These are phyloP conservation scores for Drosophila planitibia DNA, from an alignment of 2,888 invertebrate genomes.

Conservation along the genomic window DNA sequence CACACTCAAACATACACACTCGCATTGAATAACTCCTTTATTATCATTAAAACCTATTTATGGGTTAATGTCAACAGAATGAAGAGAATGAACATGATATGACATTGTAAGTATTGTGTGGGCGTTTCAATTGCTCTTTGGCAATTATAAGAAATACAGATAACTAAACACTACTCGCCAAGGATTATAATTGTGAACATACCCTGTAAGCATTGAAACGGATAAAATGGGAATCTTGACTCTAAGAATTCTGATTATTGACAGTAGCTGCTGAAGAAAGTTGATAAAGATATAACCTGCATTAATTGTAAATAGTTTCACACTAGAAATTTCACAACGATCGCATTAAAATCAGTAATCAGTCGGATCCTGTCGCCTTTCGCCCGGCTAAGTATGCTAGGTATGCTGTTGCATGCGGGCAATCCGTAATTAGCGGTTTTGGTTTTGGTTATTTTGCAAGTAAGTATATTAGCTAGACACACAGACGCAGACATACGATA, in stretches of 20 bases:
- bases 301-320: not conserved
- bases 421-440: conserved; percentile 27
- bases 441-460: conserved; percentile 10
- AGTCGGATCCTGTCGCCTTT: not conserved
- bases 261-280: not conserved
- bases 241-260: not conserved
- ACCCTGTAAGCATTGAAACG: not conserved
- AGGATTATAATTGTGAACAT: not conserved
- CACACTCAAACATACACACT: conserved; percentile 3
- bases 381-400: conserved; percentile 28
- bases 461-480: conserved; percentile 21
- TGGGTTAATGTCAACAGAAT: conserved; percentile 30
- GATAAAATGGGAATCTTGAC: not conserved
- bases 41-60: conserved; percentile 32
- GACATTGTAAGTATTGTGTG: conserved; percentile 49
- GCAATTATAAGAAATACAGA: conserved; percentile 25
- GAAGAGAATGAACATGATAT: conserved; percentile 41
- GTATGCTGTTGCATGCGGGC: conserved; percentile 22
- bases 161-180: conserved; percentile 6
- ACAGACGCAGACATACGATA: conserved; percentile 22
- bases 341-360: not conserved
- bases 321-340: not conserved
- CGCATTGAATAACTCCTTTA: conserved; percentile 17
- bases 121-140: conserved; percentile 39
- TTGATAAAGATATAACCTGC: not conserved